phyloP scores from a whole-genome alignment of 2,113 vertebrate species.

The Sterrhoptilus dennistouni region DNA sequence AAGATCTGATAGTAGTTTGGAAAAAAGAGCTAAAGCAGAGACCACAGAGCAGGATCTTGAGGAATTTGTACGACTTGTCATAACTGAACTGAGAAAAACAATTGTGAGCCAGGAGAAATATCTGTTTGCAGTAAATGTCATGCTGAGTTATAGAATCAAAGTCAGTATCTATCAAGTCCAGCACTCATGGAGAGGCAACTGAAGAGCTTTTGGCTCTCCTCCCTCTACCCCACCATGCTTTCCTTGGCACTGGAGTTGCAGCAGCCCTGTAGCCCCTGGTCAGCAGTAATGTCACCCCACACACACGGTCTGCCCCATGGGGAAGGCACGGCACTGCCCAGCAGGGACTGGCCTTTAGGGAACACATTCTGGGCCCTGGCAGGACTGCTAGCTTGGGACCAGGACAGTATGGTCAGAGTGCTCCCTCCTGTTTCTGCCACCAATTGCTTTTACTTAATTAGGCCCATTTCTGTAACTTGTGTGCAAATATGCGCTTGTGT shows the following conservation, averaged over 20 bases:
- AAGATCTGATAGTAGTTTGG: neutral
- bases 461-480: neutral
- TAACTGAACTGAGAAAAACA: neutral
- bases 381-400: neutral
- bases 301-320: fast-evolving
- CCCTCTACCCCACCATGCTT: neutral
- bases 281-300: neutral
- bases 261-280: neutral
- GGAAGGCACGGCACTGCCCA: fast-evolving
- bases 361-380: neutral
- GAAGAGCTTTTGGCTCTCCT: neutral
- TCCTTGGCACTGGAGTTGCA: neutral
- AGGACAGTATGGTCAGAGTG: neutral
- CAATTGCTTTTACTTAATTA: neutral
- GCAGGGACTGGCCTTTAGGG: fast-evolving
- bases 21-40: neutral
- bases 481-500: fast-evolving
- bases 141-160: neutral
- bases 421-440: neutral
- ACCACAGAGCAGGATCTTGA: neutral
- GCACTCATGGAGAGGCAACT: fast-evolving
- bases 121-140: neutral
- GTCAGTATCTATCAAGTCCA: neutral
- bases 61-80: fast-evolving
- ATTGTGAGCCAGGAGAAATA: neutral